Evolutionary conservation across 1,140 invertebrate species (phyloP).

Genomic region (Helicorthomorpha holstii): DNA sequence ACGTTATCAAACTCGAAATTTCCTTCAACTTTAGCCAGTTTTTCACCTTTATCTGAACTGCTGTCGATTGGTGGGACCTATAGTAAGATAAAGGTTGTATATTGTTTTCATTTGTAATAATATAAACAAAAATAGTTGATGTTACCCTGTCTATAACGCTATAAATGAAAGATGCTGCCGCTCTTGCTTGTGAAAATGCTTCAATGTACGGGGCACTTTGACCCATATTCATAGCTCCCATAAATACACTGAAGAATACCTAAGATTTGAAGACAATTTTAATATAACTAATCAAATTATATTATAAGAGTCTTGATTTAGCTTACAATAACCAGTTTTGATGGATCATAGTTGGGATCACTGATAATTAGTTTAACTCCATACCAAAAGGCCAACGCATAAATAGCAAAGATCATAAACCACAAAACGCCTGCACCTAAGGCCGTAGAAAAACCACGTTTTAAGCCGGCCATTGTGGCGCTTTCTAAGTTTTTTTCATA

Average conservation of each 20-base stretch:
- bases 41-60: conserved; percentile 38
- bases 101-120: background rate
- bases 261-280: conserved; percentile 15
- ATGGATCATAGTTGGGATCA: conserved; percentile 14
- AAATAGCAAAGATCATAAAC: conserved; percentile 53
- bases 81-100: background rate
- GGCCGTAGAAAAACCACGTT: conserved; percentile 47
- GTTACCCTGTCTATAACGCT: conserved; percentile 42
- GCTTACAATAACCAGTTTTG: conserved; percentile 18
- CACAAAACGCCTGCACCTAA: conserved; percentile 39
- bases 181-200: conserved; percentile 52
- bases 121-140: background rate
- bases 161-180: conserved; percentile 59
- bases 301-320: background rate
- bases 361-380: conserved; percentile 40
- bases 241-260: conserved; percentile 66
- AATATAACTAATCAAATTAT: background rate
- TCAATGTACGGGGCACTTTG: conserved; percentile 64
- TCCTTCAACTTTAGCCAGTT: conserved; percentile 40
- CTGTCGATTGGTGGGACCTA: conserved; percentile 52
- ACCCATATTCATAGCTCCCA: conserved; percentile 66
- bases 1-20: conserved; percentile 56
- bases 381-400: conserved; percentile 69
- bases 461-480: conserved; percentile 46
- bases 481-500: conserved; percentile 40